Conservation (phyloP, 2,888 invertebrate species). For the Seladonia tumulorum region DNA sequence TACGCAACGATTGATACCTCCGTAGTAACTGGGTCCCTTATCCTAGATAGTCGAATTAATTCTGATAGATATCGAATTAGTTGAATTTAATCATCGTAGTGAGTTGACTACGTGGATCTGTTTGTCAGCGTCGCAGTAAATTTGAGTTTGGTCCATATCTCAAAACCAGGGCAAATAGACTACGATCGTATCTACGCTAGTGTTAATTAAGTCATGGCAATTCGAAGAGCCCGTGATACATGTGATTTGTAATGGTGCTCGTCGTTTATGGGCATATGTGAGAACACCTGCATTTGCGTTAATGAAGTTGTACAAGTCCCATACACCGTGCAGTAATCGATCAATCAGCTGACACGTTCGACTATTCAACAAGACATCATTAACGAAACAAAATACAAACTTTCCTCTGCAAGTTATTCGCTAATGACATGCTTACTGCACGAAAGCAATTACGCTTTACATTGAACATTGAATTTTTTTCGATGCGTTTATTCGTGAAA, state of each 20-base stretch:
- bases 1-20: too few species aligned
- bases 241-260: conserved; percentile 8
- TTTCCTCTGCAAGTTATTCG: neutral
- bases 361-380: neutral
- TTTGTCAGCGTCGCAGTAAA: neutral
- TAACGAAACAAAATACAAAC: conserved; percentile 8
- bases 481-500: neutral
- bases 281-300: neutral
- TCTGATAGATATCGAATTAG: too few species aligned
- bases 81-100: too few species aligned
- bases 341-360: neutral
- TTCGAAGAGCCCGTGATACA: neutral
- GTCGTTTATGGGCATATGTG: neutral
- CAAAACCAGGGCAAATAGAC: neutral
- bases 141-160: neutral
- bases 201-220: neutral
- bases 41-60: neutral
- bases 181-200: neutral
- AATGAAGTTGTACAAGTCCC: neutral
- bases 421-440: neutral
- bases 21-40: too few species aligned
- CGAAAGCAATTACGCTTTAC: neutral
- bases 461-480: neutral
- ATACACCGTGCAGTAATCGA: neutral
- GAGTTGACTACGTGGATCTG: too few species aligned